Evolutionary conservation across 2,113 vertebrate species (phyloP), one percentile per base, ranked within the genome.

Genomic region (Orycteropus afer): DNA sequence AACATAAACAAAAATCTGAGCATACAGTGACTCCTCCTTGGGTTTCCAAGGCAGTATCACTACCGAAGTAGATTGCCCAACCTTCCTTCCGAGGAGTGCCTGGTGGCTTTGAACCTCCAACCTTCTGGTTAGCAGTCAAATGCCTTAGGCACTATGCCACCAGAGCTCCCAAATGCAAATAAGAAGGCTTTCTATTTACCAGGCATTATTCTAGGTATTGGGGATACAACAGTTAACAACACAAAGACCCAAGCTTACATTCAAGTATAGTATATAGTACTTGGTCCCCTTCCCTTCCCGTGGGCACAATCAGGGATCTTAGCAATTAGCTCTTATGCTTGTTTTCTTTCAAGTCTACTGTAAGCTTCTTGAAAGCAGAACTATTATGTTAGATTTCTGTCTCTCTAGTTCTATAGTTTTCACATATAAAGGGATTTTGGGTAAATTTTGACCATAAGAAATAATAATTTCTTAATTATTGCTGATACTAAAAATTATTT

Each of bases 361-460:
- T 23, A 93, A 5, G 37, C 20, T 82, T 17, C 55, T 95, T 93
- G 47, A 81, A 93, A 77, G n/a, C 25, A 90, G n/a, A 90, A 65
- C 59, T 14, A 74, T 14, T 23, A 11, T n/a, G 18, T 69, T 74
- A 59, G 27, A 4, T 67, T 18, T 65, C 57, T 57, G 7, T 89
- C 18, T 74, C 34, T 67, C n/a, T 49, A 67, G 22, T 76, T 96
- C 37, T 87, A 3, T 63, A 15, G 18, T 61, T 34, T n/a, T 76
- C 12, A 34, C 25, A 40, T 86, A 40, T 37, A 45, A 82, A n/a
- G 18, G 32, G 5, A 77, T 93, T 84, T 76, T n/a, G 78, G 10
- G 17, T 80, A 73, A 95, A 57, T 57, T 96, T 37, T 86, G n/a
- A 40, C 34, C 5, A 37, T 37, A 65, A 34, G 34, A 69, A 69